These are phyloP conservation scores for Rhynchonycteris naso DNA, from an alignment of 2,797 vertebrate genomes.

Conservation along the genomic window DNA sequence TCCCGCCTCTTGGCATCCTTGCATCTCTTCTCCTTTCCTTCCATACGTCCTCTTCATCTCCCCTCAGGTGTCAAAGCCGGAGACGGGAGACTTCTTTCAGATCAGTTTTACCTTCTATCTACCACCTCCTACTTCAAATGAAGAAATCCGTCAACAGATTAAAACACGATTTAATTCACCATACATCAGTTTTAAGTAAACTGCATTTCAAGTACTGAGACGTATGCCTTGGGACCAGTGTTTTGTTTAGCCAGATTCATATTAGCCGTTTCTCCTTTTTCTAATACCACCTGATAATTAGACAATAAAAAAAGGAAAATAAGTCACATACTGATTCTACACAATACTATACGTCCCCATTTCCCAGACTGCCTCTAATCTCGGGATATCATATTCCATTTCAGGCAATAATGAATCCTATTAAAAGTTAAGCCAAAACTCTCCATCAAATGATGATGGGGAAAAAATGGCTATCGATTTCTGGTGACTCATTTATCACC, in stretches of 20 bases:
- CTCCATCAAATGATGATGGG: neutral
- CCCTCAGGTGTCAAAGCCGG: neutral
- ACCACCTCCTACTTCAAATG: neutral
- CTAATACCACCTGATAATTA: constrained; percentile 14
- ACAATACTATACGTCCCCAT: neutral
- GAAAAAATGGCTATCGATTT: neutral
- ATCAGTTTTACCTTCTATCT: neutral
- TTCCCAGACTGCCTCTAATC: neutral
- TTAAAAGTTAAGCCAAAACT: constrained; percentile 36
- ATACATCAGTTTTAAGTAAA: neutral
- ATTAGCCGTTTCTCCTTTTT: neutral
- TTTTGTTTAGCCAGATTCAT: neutral
- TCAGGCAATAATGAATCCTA: neutral
- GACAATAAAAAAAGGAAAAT: constrained; percentile 20
- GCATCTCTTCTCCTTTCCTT: neutral
- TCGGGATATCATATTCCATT: neutral
- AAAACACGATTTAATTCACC: neutral
- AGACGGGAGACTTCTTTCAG: neutral
- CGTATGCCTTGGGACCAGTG: neutral
- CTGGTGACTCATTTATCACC: neutral
- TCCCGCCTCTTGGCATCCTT: neutral
- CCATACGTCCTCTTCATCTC: neutral
- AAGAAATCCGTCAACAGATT: neutral
- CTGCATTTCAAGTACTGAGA: neutral
- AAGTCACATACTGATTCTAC: neutral